Conservation (phyloP, 2,797 vertebrate genomes). For the Platalea minor region DNA sequence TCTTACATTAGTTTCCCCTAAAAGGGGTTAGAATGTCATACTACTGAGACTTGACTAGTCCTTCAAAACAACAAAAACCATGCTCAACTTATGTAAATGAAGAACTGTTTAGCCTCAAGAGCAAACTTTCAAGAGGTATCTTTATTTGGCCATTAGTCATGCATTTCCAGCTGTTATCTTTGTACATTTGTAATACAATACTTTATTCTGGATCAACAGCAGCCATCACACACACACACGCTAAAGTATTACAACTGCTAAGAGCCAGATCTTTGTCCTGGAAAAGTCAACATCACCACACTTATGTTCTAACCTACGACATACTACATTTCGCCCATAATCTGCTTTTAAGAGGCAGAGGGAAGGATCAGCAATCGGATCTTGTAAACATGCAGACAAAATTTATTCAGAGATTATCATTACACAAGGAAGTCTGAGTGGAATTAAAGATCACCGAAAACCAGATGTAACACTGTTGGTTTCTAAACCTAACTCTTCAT, state of each 20-base stretch:
- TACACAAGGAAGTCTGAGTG: background rate
- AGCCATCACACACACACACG: background rate
- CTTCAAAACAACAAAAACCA: background rate
- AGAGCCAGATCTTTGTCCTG: background rate
- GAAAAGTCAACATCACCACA: background rate
- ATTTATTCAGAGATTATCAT: background rate
- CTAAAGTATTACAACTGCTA: background rate
- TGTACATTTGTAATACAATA: background rate
- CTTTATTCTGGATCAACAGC: background rate
- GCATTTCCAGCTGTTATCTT: background rate
- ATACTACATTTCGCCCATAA: background rate
- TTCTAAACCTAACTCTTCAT: background rate
- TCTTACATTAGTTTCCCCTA: background rate
- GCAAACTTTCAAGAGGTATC: background rate
- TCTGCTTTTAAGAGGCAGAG: background rate
- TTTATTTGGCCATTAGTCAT: background rate
- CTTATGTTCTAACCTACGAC: background rate
- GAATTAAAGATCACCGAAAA: background rate
- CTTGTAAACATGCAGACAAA: background rate
- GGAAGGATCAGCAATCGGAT: background rate
- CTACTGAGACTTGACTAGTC: background rate
- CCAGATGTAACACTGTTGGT: background rate
- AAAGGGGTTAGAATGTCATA: background rate
- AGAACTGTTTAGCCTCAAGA: background rate
- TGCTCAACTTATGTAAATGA: background rate